A percentile compares a stretch with the other conserved stretches of the same genome.
Conservation (phyloP, 2,113 vertebrate genomes). For the Pimephales promelas region DNA sequence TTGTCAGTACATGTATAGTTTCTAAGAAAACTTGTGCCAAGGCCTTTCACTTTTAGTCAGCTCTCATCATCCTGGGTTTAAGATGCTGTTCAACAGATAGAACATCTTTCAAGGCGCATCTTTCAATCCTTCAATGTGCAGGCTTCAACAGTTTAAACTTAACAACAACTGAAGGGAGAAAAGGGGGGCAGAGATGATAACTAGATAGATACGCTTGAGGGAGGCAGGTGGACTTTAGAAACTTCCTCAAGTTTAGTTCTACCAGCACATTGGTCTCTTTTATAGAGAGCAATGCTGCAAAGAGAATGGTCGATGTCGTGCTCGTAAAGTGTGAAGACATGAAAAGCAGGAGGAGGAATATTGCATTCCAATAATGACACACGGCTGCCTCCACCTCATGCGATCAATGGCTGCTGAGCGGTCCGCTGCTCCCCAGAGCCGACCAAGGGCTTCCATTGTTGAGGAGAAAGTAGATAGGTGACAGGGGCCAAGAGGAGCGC, state of each 20-base stretch:
- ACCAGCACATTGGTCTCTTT: constrained; percentile 5
- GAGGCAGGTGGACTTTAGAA: constrained; percentile 2
- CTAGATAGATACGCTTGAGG: background rate
- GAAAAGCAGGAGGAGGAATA: constrained; percentile 31
- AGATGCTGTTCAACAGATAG: background rate
- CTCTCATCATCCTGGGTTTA: background rate
- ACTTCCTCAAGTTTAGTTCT: constrained; percentile 35
- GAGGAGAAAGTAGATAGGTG: constrained; percentile 29
- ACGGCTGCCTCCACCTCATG: constrained; percentile 31
- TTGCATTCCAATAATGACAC: constrained; percentile 41
- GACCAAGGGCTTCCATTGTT: constrained; percentile 12
- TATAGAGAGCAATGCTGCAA: constrained; percentile 4
- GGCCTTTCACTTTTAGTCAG: background rate
- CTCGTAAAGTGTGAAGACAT: constrained; percentile 38
- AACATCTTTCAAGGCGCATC: background rate
- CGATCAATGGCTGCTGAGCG: constrained; percentile 34
- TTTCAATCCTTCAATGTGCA: background rate
- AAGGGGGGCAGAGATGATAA: background rate
- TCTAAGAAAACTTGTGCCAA: background rate
- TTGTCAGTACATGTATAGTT: background rate
- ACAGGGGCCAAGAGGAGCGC: background rate
- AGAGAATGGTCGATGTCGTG: constrained; percentile 34
- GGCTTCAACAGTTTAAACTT: background rate
- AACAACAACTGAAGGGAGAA: background rate
- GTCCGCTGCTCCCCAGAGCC: constrained; percentile 28